Conservation (phyloP, 2,113 vertebrate genomes). For the Spea multiplicata region DNA sequence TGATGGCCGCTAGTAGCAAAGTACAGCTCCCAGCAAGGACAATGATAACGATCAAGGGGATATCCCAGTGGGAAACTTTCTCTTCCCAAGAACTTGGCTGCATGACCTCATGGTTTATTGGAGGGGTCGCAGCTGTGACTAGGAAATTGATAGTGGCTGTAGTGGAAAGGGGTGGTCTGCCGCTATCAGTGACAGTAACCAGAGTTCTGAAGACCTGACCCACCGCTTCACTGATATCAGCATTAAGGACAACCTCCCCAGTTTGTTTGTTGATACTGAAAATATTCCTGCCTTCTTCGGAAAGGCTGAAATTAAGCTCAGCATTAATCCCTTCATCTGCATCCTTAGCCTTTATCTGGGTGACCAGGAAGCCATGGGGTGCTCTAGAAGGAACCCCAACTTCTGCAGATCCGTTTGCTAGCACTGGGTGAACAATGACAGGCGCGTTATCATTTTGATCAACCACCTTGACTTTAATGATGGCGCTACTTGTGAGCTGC, state of each 20-base stretch:
- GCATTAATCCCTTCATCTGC: conserved; percentile 85
- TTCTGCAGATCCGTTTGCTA: conserved; percentile 83
- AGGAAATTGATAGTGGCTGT: conserved; percentile 80
- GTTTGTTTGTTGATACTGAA: conserved; percentile 82
- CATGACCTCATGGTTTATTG: conserved; percentile 67
- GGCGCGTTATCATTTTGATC: conserved; percentile 95
- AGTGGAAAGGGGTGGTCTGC: conserved; percentile 78
- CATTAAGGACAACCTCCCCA: conserved; percentile 79
- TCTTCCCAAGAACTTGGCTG: conserved; percentile 64
- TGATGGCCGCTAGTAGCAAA: conserved; percentile 85
- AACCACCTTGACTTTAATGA: conserved; percentile 82
- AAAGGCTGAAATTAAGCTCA: conserved; percentile 80
- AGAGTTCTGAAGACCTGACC: conserved; percentile 75
- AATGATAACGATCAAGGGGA: conserved; percentile 86
- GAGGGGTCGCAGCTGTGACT: conserved; percentile 70
- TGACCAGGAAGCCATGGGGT: conserved; percentile 76
- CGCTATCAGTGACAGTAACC: conserved; percentile 79
- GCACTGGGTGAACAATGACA: conserved; percentile 73
- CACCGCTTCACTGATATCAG: conserved; percentile 79
- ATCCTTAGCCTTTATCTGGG: conserved; percentile 84
- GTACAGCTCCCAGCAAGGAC: conserved; percentile 90
- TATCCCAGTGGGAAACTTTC: conserved; percentile 80
- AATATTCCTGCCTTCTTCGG: conserved; percentile 71
- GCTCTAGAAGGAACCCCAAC: conserved; percentile 82
- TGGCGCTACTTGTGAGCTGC: conserved; percentile 81